Base-by-base conservation (phyloP, 2,888 invertebrate species). In the Oscheius onirici region DNA sequence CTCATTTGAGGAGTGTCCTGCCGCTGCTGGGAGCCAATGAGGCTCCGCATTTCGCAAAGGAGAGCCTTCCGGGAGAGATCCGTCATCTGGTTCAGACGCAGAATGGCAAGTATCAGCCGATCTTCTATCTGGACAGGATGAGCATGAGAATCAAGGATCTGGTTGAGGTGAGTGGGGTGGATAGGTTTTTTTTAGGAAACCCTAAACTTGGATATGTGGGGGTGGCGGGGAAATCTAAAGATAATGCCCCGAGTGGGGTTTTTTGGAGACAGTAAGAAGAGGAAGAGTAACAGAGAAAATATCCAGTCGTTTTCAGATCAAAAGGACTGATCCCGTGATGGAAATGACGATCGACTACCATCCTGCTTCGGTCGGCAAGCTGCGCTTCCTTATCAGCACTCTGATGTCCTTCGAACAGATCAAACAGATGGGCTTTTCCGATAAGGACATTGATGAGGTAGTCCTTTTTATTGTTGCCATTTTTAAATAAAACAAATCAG, bases 401-500 rank as follows among this genome's bases (percentile, higher is more conserved):
- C 77, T 86, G 40, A 82, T 88, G 41, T 88, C 89, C 1, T 83
- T 89, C 34, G 83, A 86, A 44, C 84, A 86, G 71, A 78, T 89
- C 22, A 79, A 81, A 24, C 73, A 73, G 20, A 78, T 94, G 66
- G 95, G 95, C 6, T 97, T 99, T 86, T 92, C 93, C 44, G 92
- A 93, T 73, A 96, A 95, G 88, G 97, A 97, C 89, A 90, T 95
- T 43, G 97, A 99, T 89, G 97, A 97, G 90, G 93, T 82, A 34
- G 34, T 34, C 34, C 3, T 8, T 34, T 34, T 34, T 34, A 3
- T 13, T 13, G 8, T 17, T 46, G n/a, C n/a, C n/a, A n/a, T 24
- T 17, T 24, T 52, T 22, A 17, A 41, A 20, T n/a, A 3, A 15
- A 17, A 28, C 13, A 11, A 72, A 73, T 20, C 54, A 78, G 74